Conservation (phyloP, 2,113 vertebrate genomes). For the Mirounga angustirostris region DNA sequence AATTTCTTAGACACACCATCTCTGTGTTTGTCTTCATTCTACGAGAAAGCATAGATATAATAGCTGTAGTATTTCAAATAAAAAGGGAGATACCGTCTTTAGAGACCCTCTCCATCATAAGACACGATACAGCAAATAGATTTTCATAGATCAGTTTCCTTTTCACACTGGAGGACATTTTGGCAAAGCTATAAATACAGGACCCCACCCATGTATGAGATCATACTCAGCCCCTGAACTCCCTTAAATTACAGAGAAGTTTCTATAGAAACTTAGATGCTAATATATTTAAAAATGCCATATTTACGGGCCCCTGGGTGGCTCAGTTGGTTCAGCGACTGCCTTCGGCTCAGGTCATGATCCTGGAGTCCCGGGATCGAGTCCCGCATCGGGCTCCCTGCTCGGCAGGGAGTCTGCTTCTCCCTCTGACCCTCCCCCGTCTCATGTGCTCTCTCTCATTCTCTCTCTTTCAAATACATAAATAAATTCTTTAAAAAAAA, state of each 20-base stretch:
- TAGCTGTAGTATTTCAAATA: conserved; percentile 24
- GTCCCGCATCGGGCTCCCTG: no score
- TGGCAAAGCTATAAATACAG: not conserved
- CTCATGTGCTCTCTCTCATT: no score
- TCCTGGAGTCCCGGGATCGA: no score
- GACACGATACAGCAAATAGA: not conserved
- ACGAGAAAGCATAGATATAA: conserved; percentile 78
- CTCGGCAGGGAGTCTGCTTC: no score
- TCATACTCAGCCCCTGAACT: not conserved
- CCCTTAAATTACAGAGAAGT: conserved; percentile 15
- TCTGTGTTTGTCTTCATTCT: conserved; percentile 91
- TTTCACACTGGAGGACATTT: not conserved
- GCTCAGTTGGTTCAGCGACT: no score
- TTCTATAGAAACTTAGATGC: conserved; percentile 1
- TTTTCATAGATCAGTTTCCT: not conserved
- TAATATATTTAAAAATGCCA: conserved; percentile 59
- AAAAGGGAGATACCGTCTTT: not conserved
- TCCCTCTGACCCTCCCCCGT: no score
- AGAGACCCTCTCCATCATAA: not conserved
- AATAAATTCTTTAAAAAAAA: no score
- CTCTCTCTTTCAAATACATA: no score
- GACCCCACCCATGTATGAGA: not conserved
- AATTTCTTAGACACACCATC: conserved; percentile 91
- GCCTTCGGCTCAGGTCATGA: no score
- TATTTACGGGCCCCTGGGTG: not conserved